Base-by-base conservation (phyloP, 2,888 invertebrate genomes). In the Odontothrips loti region DNA sequence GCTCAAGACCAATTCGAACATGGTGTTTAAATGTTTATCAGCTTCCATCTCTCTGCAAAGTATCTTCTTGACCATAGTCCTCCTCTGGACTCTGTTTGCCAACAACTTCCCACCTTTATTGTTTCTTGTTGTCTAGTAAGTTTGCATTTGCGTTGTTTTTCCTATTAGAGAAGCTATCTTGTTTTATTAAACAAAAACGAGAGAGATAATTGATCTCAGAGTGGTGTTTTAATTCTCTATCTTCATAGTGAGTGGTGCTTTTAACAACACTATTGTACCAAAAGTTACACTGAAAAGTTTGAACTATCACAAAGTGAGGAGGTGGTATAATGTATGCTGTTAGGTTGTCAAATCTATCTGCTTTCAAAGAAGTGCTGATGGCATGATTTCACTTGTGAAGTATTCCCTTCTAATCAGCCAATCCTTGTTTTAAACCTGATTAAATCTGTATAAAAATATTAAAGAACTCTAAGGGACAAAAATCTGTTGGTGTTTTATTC, bases 201-300 rank as follows among this genome's bases (percentile, higher is more conserved):
- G 58, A 23, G 27, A 75, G 68, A 75, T 75, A 20, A 58, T 58
- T 58, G 68, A 75, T 75, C 68, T 75, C 68, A 75, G 27, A 27
- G 27, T 12, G 27, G 68, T 75, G 68, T 27, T 75, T 75, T 27
- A 23, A 23, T 75, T 27, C 68, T 27, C 11, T 75, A 23, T 27
- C 12, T 27, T 27, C 12, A 27, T 27, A 27, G 68, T 23, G 12
- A 75, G 68, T 27, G 17, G 11, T 15, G 58, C 58, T 58, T 58
- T 17, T 17, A 58, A 58, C 4, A 58, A 17, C 34, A 43, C 2
- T 43, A 43, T 43, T 4, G 34, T 43, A 43, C 2, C 34, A 43
- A 43, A 43, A 43, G 34, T 43, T 43, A 43, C 34, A 43, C 34
- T 43, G 34, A 43, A 43, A 43, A 43, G 34, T 43, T 43, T 43